These are phyloP conservation scores for Salarias fasciatus DNA, from an alignment of 2,797 vertebrate species.

Conservation along the genomic window DNA sequence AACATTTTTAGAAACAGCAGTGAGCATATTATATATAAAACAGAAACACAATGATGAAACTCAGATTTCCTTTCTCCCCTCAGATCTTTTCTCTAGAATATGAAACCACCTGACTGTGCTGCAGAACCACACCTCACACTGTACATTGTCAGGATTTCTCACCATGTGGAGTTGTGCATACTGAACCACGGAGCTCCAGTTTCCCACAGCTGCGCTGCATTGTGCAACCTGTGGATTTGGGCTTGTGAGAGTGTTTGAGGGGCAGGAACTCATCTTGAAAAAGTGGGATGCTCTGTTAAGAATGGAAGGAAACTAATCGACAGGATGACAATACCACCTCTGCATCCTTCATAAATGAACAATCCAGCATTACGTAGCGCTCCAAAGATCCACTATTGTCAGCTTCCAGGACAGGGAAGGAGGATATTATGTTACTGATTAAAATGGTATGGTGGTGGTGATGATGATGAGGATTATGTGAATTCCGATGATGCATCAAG, in stretches of 20 bases:
- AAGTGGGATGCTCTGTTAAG: constrained; percentile 73
- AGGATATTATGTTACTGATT: constrained; percentile 59
- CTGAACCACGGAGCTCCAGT: constrained; percentile 29
- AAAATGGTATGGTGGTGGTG: constrained; percentile 44
- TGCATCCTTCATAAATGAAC: constrained; percentile 67
- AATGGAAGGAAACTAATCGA: constrained; percentile 77
- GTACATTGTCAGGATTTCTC: not conserved
- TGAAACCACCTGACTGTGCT: no score
- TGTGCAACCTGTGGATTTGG: constrained; percentile 68
- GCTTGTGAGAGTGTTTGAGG: constrained; percentile 51
- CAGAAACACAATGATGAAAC: no score
- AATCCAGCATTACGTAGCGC: constrained; percentile 55
- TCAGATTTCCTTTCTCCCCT: not conserved
- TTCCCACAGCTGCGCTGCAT: constrained; percentile 45
- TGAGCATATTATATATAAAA: no score
- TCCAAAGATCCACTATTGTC: constrained; percentile 63
- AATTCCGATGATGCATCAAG: constrained; percentile 46
- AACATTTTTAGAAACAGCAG: no score
- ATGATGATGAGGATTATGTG: constrained; percentile 29
- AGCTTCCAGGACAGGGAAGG: constrained; percentile 27
- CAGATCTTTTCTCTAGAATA: no score
- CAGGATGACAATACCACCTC: constrained; percentile 74
- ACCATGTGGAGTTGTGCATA: not conserved
- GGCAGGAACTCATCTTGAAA: constrained; percentile 65
- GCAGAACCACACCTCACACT: no score